A percentile compares a stretch with the other conserved stretches of the same genome.
Evolutionary conservation across 1,140 invertebrate species (phyloP).

Genomic region (Neodiprion fabricii): DNA sequence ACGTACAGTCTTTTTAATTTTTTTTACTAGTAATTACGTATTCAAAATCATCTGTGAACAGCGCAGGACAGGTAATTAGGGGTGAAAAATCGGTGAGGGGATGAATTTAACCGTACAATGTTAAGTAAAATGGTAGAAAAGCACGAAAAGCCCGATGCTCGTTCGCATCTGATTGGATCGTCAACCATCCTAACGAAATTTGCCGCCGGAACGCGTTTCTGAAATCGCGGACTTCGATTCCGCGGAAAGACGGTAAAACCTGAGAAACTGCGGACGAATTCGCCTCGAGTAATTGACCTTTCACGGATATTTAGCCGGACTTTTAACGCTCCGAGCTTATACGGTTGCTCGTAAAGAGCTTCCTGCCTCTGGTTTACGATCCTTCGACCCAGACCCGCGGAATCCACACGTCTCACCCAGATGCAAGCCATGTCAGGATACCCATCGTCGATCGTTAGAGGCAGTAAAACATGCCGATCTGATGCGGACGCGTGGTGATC

Average conservation of each 20-base stretch:
- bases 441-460: too few species aligned
- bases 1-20: too few species aligned
- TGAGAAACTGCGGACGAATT: background rate
- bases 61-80: background rate
- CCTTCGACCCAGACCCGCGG: too few species aligned
- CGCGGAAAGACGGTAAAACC: background rate
- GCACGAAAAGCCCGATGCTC: background rate
- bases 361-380: background rate
- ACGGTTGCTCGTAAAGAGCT: background rate
- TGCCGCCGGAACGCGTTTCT: too few species aligned
- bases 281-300: background rate
- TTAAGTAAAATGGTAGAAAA: background rate
- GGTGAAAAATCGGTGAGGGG: too few species aligned
- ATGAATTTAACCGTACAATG: too few species aligned
- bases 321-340: background rate
- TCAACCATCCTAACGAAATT: too few species aligned
- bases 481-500: too few species aligned
- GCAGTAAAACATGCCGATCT: too few species aligned
- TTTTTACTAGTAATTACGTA: background rate
- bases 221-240: background rate
- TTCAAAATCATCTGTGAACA: too few species aligned
- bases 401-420: too few species aligned
- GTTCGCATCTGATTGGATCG: background rate
- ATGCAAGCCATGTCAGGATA: too few species aligned
- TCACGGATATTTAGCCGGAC: background rate